Evolutionary conservation across 1,140 invertebrate genomes (phyloP).

Genomic region (Carposina sasakii): DNA sequence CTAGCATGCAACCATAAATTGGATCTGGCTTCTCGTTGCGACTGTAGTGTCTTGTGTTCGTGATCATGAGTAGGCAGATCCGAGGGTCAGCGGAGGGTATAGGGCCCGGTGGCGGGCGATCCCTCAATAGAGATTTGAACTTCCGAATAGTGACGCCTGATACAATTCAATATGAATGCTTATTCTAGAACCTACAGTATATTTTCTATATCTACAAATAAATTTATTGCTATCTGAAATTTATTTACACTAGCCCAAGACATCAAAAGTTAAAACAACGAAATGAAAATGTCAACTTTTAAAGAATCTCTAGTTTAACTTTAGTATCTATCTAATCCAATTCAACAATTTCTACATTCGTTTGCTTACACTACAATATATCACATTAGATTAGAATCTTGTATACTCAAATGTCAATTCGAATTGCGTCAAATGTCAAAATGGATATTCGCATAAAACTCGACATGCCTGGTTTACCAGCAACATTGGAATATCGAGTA

Average conservation of each 20-base stretch:
- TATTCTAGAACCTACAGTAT: conserved; percentile 15
- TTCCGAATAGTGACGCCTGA: too few species aligned
- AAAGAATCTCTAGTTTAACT: conserved; percentile 20
- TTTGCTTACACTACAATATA: conserved; percentile 49
- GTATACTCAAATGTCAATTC: conserved; percentile 36
- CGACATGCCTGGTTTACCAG: conserved; percentile 10
- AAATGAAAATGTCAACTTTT: conserved; percentile 27
- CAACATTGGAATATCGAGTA: too few species aligned
- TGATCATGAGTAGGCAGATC: too few species aligned
- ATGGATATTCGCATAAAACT: conserved; percentile 12
- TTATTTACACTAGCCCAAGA: conserved; percentile 52
- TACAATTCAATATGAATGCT: too few species aligned
- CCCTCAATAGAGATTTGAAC: too few species aligned
- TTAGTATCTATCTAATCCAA: conserved; percentile 24
- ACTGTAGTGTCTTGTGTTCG: too few species aligned
- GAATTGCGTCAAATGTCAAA: conserved; percentile 26
- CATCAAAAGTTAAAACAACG: conserved; percentile 55
- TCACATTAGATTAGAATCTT: conserved; percentile 69
- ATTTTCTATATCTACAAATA: conserved; percentile 33
- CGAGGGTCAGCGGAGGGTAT: too few species aligned
- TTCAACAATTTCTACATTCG: conserved; percentile 31
- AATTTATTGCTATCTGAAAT: conserved; percentile 63
- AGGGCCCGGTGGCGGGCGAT: too few species aligned
- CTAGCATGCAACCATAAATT: too few species aligned
- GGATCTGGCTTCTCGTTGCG: too few species aligned